Conservation (phyloP, 2,113 vertebrate species). For the Ceyx cyanopectus region DNA sequence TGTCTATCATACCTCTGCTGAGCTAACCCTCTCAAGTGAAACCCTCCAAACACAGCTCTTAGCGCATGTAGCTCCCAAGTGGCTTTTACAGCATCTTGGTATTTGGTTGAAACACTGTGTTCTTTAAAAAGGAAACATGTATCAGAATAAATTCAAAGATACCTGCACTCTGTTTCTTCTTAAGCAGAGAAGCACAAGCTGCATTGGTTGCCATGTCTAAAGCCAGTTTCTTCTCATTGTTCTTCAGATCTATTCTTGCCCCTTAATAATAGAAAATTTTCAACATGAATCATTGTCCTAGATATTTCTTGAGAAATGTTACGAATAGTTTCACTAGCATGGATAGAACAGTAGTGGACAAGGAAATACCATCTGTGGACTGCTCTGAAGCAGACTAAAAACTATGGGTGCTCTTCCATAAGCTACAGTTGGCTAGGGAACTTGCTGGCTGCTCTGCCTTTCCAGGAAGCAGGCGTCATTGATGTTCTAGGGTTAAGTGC, state of each 20-base stretch:
- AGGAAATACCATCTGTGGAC: background rate
- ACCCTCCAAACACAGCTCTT: background rate
- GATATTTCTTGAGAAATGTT: background rate
- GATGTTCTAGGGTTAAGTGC: background rate
- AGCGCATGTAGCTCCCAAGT: background rate
- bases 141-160: background rate
- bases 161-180: conserved; percentile 86
- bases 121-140: background rate
- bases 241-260: conserved; percentile 89
- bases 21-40: background rate
- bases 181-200: conserved; percentile 91
- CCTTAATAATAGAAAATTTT: conserved; percentile 76
- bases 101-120: background rate
- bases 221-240: conserved; percentile 96
- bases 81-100: background rate
- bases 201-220: conserved; percentile 96
- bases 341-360: background rate
- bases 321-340: background rate
- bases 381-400: background rate
- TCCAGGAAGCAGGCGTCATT: background rate
- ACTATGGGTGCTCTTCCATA: background rate
- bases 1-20: background rate
- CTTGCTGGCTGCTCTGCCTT: background rate
- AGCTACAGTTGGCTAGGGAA: background rate
- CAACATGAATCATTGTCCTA: background rate